Percentiles rank a stretch among this genome's conserved stretches.
phyloP scores from a whole-genome alignment of 2,113 vertebrate species.

The Tapirus terrestris region DNA sequence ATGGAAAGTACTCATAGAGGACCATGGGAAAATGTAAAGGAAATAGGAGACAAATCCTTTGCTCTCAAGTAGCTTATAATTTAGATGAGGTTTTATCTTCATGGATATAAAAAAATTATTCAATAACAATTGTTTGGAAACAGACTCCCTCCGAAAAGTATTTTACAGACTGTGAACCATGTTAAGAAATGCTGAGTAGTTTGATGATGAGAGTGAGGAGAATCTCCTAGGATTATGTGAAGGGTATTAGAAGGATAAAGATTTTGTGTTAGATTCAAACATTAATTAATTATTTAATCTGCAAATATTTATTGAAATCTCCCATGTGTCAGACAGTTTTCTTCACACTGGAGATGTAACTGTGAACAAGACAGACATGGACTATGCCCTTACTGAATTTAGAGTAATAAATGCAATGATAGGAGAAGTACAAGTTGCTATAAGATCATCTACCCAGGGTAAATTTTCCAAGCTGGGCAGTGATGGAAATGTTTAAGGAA shows the following conservation, averaged over 20 bases:
- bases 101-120: not conserved
- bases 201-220: not conserved
- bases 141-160: not conserved
- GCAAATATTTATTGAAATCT: not conserved
- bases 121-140: not conserved
- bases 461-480: not conserved
- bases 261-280: not conserved
- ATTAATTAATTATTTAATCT: conserved; percentile 39
- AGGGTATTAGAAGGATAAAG: not conserved
- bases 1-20: not conserved
- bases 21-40: not conserved
- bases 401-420: not conserved
- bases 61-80: not conserved
- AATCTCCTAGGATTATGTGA: not conserved
- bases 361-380: not conserved
- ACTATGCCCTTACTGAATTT: not conserved
- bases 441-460: not conserved
- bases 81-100: not conserved
- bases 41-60: not conserved
- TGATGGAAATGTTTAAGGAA: not conserved
- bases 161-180: not conserved
- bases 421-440: not conserved
- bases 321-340: not conserved
- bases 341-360: not conserved
- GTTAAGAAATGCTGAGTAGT: not conserved